Base-by-base conservation (phyloP, 2,797 vertebrate species). In the Eutrigla gurnardus region DNA sequence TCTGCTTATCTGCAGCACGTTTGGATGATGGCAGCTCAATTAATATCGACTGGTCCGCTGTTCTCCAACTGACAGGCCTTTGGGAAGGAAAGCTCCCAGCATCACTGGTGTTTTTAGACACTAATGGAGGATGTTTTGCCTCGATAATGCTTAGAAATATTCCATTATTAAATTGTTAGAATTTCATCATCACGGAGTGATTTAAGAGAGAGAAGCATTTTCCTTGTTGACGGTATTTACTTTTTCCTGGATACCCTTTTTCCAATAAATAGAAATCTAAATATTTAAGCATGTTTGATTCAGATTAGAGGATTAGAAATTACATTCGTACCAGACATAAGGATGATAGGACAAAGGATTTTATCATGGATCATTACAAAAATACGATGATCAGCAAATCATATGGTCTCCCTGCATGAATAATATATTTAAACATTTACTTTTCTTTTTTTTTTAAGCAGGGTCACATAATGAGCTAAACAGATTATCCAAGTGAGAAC, bases 11-110 rank as follows among this genome's bases (percentile, higher is more conserved):
- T 76, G 35, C 70, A 3, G 5, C 58, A 25, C 77, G 32, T 76
- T 70, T 75, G 58, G 46, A 72, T 18, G 36, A 63, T 35, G 36
- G 63, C 53, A 37, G 25, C 46, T 64, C 72, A 55, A 86, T 85
- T 70, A 39, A 49, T 71, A 71, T 72, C 37, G 37, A 57, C 45
- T 62, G 55, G 64, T 15, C 3, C 3, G 18, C 55, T 13, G 36
- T 50, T 80, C 64, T 69, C 14, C 61, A 18, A 57, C 36, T 47
- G 32, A 45, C 72, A 14, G 25, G n/a, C 3, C 32, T 50, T 36
- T 53, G 14, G 54, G 15, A 50, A 52, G 67, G 43, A 54, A 13
- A 61, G 53, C 13, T 60, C 39, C n/a, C 9, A 62, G 12, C 36
- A 43, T 61, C 18, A 17, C 17, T 37, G 33, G 6, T 54, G 25